A percentile compares a stretch with the other conserved stretches of the same genome.
These are phyloP conservation scores for Temnothorax ravouxi DNA, from an alignment of 2,888 invertebrate species.

Conservation along the genomic window DNA sequence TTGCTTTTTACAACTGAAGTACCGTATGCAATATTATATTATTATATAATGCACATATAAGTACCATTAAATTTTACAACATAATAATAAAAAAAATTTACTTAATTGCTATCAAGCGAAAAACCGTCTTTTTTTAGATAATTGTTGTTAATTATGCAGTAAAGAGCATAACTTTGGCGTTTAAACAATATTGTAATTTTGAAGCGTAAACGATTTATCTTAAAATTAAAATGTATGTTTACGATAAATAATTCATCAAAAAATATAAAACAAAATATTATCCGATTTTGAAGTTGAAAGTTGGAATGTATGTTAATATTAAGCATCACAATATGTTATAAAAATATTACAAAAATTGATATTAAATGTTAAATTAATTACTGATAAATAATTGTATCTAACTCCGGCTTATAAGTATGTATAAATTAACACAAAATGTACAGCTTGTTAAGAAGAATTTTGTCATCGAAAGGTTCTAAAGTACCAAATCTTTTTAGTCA, in stretches of 20 bases:
- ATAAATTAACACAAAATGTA: neutral
- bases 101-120: neutral
- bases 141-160: neutral
- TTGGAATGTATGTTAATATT: neutral
- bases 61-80: neutral
- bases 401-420: neutral
- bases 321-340: neutral
- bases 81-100: neutral
- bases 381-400: neutral
- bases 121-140: neutral
- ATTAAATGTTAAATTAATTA: conserved; percentile 10
- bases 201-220: neutral
- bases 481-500: conserved; percentile 16
- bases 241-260: neutral
- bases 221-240: neutral
- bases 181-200: neutral
- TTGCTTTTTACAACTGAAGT: neutral
- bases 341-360: neutral
- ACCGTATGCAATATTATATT: neutral
- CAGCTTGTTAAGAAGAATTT: neutral
- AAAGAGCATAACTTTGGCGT: neutral
- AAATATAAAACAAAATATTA: neutral
- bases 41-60: neutral
- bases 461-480: neutral
- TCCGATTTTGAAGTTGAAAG: neutral